Conservation (phyloP, 2,797 vertebrate genomes). For the Apogon hyalosoma region DNA sequence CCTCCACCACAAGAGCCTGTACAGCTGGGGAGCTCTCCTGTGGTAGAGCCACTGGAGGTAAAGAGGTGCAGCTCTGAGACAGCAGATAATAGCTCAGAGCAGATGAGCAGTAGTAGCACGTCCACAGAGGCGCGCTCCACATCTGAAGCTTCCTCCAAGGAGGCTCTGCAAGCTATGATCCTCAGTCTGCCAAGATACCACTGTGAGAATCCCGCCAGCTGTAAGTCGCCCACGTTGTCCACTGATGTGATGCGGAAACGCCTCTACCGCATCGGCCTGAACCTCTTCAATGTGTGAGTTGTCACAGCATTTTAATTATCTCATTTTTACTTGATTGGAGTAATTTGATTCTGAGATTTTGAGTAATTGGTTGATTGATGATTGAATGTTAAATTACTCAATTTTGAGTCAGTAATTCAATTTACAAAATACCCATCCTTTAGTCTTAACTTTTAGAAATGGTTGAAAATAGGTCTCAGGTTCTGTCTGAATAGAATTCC, state of each 20-base stretch:
- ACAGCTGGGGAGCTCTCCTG: constrained; percentile 53
- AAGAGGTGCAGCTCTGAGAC: constrained; percentile 86
- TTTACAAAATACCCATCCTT: too few relatives aligned
- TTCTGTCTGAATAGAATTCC: too few relatives aligned
- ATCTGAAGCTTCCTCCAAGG: constrained; percentile 92
- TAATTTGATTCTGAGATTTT: background rate
- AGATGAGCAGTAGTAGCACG: constrained; percentile 94
- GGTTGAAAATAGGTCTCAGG: too few relatives aligned
- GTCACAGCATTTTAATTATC: background rate
- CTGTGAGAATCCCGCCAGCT: constrained; percentile 96
- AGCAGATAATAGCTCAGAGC: constrained; percentile 91
- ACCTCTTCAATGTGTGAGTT: constrained; percentile 99
- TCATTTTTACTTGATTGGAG: background rate
- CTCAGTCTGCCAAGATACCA: constrained; percentile 97
- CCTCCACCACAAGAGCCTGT: constrained; percentile 55
- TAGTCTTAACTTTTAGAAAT: too few relatives aligned
- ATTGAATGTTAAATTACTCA: background rate
- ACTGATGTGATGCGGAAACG: constrained; percentile 97
- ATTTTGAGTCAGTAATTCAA: background rate
- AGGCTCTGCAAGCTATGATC: constrained; percentile 97
- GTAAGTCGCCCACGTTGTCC: constrained; percentile 95
- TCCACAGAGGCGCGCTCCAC: constrained; percentile 91
- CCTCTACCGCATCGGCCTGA: constrained; percentile 98
- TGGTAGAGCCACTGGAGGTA: constrained; percentile 76
- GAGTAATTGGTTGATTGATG: background rate